A percentile compares a stretch with the other conserved stretches of the same genome.
These are phyloP conservation scores for Prenolepis imparis DNA, from an alignment of 2,888 invertebrate genomes.

Conservation along the genomic window DNA sequence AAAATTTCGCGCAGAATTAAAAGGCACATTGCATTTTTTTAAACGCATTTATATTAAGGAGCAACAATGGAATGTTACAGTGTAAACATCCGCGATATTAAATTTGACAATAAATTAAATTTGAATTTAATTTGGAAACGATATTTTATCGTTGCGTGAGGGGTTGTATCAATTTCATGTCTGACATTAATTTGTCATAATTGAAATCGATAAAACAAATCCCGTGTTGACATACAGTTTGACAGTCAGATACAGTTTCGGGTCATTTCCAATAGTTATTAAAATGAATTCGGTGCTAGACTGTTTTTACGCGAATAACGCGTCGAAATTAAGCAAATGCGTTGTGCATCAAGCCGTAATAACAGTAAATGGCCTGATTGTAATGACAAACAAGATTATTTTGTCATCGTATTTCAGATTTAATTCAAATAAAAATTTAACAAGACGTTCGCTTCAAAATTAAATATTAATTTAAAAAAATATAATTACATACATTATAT, in stretches of 20 bases:
- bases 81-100: slow-evolving; percentile 2
- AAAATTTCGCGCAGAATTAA: neutral
- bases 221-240: neutral
- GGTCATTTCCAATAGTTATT: slow-evolving; percentile 32
- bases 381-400: slow-evolving; percentile 25
- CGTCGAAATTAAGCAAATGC: neutral
- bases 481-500: neutral
- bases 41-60: neutral
- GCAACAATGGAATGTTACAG: neutral
- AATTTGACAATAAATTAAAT: slow-evolving; percentile 29
- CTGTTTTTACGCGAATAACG: slow-evolving; percentile 29
- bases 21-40: neutral
- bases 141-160: neutral
- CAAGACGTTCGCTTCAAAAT: neutral
- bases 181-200: slow-evolving; percentile 41
- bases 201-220: slow-evolving; percentile 41
- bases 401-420: neutral
- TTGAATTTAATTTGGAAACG: slow-evolving; percentile 31
- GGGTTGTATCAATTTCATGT: neutral
- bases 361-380: slow-evolving; percentile 18
- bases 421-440: slow-evolving; percentile 9
- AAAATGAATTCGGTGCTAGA: slow-evolving; percentile 27
- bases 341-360: slow-evolving; percentile 19
- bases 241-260: slow-evolving; percentile 1
- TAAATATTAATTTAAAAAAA: neutral